phyloP scores from a whole-genome alignment of 2,888 invertebrate species.

The Osmoderma eremita region DNA sequence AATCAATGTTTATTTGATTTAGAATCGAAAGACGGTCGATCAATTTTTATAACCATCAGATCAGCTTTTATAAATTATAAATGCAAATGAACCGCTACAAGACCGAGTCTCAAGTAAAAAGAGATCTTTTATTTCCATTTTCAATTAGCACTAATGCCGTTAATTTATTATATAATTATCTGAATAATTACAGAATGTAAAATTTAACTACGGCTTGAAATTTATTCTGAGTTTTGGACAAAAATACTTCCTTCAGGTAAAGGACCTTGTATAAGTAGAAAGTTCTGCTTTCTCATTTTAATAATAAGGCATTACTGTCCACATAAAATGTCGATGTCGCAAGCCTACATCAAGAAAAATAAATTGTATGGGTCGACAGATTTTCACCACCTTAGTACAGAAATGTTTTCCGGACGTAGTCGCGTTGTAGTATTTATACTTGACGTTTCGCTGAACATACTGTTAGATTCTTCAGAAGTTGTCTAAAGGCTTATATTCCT shows the following conservation, averaged over 20 bases:
- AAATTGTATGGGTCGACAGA: constrained; percentile 11
- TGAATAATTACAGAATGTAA: too few species aligned
- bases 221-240: background rate
- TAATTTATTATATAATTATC: background rate
- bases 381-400: too few species aligned
- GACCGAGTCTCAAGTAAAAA: constrained; percentile 1
- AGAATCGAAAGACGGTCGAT: constrained; percentile 16
- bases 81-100: constrained; percentile 21
- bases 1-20: constrained; percentile 11
- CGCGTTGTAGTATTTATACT: too few species aligned
- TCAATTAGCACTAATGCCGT: constrained; percentile 8
- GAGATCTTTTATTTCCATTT: constrained; percentile 1
- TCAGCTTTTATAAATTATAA: constrained; percentile 13
- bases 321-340: background rate
- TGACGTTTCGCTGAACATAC: too few species aligned
- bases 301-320: too few species aligned
- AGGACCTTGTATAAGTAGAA: too few species aligned
- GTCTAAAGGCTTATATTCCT: too few species aligned
- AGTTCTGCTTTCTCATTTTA: too few species aligned
- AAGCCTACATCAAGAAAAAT: background rate
- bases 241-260: background rate
- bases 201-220: background rate
- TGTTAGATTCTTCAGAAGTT: too few species aligned
- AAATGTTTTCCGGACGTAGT: too few species aligned
- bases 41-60: constrained; percentile 17